phyloP scores from a whole-genome alignment of 2,888 invertebrate genomes.

The Cryptus armator region DNA sequence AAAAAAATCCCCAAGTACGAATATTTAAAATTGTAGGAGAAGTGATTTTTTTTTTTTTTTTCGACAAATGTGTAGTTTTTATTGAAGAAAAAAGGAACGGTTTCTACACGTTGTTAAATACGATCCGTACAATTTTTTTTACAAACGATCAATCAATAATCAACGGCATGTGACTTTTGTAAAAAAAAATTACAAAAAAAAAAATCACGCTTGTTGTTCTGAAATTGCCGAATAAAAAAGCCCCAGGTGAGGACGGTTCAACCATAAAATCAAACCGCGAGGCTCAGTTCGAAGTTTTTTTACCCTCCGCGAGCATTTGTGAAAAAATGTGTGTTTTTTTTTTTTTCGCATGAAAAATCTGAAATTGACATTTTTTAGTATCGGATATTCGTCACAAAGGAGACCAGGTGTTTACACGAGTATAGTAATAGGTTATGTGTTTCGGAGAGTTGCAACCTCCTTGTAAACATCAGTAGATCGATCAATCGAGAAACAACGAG shows the following conservation, averaged over 20 bases:
- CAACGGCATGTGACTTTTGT: too few relatives aligned
- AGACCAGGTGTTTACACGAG: not conserved
- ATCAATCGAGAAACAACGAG: slow-evolving; percentile 42
- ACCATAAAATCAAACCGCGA: not conserved
- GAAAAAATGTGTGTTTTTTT: not conserved
- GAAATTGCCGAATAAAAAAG: not conserved
- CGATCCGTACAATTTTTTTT: too few relatives aligned
- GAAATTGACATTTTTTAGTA: not conserved
- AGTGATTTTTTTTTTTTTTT: too few relatives aligned
- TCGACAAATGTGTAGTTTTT: too few relatives aligned
- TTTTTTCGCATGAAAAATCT: not conserved
- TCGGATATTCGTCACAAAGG: not conserved
- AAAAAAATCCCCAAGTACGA: too few relatives aligned
- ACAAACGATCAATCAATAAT: too few relatives aligned
- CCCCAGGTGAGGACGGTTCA: not conserved
- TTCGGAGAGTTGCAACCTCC: not conserved
- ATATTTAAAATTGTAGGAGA: too few relatives aligned
- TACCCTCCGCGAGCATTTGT: not conserved
- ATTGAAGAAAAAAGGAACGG: too few relatives aligned
- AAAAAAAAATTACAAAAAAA: too few relatives aligned
- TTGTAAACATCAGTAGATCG: slow-evolving; percentile 38
- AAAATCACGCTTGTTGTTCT: too few relatives aligned
- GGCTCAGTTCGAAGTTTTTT: not conserved
- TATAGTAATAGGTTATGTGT: not conserved
- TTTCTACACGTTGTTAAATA: too few relatives aligned